These are phyloP conservation scores for Apamea monoglypha DNA, from an alignment of 2,888 invertebrate species.

Conservation along the genomic window DNA sequence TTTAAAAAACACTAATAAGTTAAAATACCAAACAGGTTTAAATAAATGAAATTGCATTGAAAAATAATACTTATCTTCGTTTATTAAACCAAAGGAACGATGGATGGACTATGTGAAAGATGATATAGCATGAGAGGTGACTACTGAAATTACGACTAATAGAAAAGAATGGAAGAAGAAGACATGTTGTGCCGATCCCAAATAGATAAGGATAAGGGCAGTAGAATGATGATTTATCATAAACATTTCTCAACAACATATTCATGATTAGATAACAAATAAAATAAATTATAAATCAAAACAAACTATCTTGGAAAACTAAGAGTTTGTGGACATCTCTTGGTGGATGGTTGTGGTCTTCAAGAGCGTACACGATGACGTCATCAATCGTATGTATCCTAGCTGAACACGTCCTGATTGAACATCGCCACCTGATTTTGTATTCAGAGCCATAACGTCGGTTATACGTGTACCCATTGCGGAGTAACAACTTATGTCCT, in stretches of 20 bases:
- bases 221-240: not conserved
- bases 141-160: too few species aligned
- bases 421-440: constrained; percentile 75
- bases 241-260: too few species aligned
- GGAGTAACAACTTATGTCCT: constrained; percentile 64
- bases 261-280: not conserved
- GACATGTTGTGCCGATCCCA: not conserved
- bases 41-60: not conserved
- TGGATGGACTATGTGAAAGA: not conserved
- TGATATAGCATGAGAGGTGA: too few species aligned
- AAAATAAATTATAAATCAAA: not conserved
- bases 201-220: not conserved
- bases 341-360: constrained; percentile 56
- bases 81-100: not conserved
- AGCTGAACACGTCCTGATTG: constrained; percentile 68
- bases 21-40: not conserved
- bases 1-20: not conserved
- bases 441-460: constrained; percentile 62
- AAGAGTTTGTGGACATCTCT: not conserved
- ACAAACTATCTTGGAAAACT: not conserved
- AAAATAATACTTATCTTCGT: not conserved
- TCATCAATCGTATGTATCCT: constrained; percentile 70
- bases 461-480: constrained; percentile 67
- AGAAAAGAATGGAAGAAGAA: not conserved
- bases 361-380: constrained; percentile 40